A percentile compares a stretch with the other conserved stretches of the same genome.
These are phyloP conservation scores for Chrysolina haemoptera DNA, from an alignment of 2,888 invertebrate genomes.

Conservation along the genomic window DNA sequence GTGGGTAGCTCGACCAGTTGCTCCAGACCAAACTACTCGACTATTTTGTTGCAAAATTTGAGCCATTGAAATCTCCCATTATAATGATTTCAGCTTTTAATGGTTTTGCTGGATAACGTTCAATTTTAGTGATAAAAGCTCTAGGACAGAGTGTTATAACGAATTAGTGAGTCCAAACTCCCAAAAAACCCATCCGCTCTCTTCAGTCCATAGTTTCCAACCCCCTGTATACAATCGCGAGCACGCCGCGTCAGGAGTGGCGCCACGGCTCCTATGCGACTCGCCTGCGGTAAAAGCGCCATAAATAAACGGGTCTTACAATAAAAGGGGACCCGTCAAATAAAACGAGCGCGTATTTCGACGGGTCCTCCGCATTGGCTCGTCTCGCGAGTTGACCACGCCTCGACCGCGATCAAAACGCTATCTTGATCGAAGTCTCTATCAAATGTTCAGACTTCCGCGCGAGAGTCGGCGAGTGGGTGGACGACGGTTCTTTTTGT, in stretches of 20 bases:
- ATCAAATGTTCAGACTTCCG: slow-evolving; percentile 18
- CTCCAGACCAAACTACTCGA: too few species aligned
- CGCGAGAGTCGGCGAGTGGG: slow-evolving; percentile 4
- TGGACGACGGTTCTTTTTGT: slow-evolving; percentile 14
- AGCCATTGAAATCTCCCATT: too few species aligned
- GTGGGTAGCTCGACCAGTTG: too few species aligned
- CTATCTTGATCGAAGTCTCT: slow-evolving; percentile 14
- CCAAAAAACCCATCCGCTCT: too few species aligned
- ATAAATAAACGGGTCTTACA: slow-evolving; percentile 63
- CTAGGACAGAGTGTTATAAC: too few species aligned
- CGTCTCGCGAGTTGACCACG: slow-evolving; percentile 38
- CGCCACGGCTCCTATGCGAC: slow-evolving; percentile 63
- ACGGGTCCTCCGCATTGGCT: slow-evolving; percentile 42
- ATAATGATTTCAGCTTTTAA: too few species aligned
- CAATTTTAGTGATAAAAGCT: too few species aligned
- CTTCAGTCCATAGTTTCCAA: background rate
- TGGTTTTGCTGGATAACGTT: too few species aligned
- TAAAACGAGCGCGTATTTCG: slow-evolving; percentile 55
- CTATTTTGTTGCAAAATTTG: too few species aligned
- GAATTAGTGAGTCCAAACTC: too few species aligned
- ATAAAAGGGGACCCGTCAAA: slow-evolving; percentile 61
- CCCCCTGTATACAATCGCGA: slow-evolving; percentile 41
- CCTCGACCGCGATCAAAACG: slow-evolving; percentile 28
- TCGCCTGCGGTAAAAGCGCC: slow-evolving; percentile 64
- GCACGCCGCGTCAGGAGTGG: slow-evolving; percentile 53